Evolutionary conservation across 2,113 vertebrate genomes (phyloP), one percentile per base, ranked within the genome.

Genomic region (Acinonyx jubatus): DNA sequence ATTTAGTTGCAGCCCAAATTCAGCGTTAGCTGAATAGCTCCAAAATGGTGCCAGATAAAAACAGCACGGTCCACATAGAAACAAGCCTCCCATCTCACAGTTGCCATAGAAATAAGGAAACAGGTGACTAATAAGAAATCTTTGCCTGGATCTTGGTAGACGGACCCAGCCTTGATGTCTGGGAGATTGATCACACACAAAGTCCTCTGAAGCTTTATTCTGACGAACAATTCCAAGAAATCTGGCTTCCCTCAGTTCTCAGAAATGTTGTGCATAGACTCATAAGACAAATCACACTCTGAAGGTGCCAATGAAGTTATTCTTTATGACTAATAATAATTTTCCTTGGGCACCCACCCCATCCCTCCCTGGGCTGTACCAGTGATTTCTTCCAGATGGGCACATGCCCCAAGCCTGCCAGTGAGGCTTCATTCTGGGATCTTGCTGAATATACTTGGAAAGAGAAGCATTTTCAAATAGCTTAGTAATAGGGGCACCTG

Each of bases 81-180:
- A 96, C 94, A 71, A 69, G 80, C 52, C 80, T 97, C 61, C 79
- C 73, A 1, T 50, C 48, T 68, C 57, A 52, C 33, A 31, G 97
- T 97, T 97, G 95, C 95, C 76, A 97, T 96, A 79, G 97, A 94
- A 90, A 98, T 90, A 73, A 89, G 74, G 61, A 80, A 87, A 78
- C 89, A 96, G 88, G 95, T 94, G 88, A 85, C 79, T 87, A 57
- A 94, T 38, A 68, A 19, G 61, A 87, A 86, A 87, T 52, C 91
- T 38, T 63, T 45, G 68, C 48, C 65, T 90, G 68, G 33, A 73
- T 96, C 66, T 85, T 83, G 68, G 88, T 66, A 38, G 86, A 61
- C 7, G 1, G 38, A 33, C 55, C 61, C 2, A 7, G 66, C 25
- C 36, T 36, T 16, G n/a, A 41, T 45, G 76, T 21, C 85, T 2